These are phyloP conservation scores for Perizoma flavofasciatum DNA, from an alignment of 2,888 invertebrate species.

Conservation along the genomic window DNA sequence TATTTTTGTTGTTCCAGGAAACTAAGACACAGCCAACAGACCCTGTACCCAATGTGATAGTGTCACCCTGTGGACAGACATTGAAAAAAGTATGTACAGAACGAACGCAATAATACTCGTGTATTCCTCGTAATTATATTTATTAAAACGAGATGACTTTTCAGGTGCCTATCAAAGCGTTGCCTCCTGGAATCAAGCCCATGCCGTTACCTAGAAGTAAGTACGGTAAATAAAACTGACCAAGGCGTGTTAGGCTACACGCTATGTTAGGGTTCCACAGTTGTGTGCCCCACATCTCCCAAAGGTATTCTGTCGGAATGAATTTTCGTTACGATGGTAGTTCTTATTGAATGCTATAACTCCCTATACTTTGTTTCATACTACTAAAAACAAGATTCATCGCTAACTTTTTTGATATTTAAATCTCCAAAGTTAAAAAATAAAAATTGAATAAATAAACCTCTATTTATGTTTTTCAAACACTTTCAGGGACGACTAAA, in stretches of 20 bases:
- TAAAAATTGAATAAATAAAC: too few relatives aligned
- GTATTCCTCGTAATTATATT: neutral
- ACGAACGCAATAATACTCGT: neutral
- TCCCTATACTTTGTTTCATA: too few relatives aligned
- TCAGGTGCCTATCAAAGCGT: slow-evolving; percentile 66
- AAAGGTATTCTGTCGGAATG: too few relatives aligned
- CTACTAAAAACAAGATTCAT: too few relatives aligned
- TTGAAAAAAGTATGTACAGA: slow-evolving; percentile 66
- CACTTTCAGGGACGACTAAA: too few relatives aligned
- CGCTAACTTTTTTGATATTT: too few relatives aligned
- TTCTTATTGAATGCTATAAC: too few relatives aligned
- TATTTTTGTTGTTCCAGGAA: slow-evolving; percentile 18
- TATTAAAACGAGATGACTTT: slow-evolving; percentile 25
- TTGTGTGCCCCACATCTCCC: neutral
- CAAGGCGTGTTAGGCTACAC: too few relatives aligned
- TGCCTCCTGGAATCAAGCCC: slow-evolving; percentile 76
- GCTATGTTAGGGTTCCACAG: neutral
- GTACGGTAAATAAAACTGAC: slow-evolving; percentile 33
- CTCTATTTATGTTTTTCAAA: too few relatives aligned
- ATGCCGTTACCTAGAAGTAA: slow-evolving; percentile 72
- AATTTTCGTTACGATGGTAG: too few relatives aligned
- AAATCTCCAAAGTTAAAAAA: too few relatives aligned
- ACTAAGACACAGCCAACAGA: slow-evolving; percentile 18
- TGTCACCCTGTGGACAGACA: slow-evolving; percentile 71
- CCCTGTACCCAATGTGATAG: slow-evolving; percentile 42